Conservation (phyloP, 2,888 invertebrate species). For the Thumatha senex region DNA sequence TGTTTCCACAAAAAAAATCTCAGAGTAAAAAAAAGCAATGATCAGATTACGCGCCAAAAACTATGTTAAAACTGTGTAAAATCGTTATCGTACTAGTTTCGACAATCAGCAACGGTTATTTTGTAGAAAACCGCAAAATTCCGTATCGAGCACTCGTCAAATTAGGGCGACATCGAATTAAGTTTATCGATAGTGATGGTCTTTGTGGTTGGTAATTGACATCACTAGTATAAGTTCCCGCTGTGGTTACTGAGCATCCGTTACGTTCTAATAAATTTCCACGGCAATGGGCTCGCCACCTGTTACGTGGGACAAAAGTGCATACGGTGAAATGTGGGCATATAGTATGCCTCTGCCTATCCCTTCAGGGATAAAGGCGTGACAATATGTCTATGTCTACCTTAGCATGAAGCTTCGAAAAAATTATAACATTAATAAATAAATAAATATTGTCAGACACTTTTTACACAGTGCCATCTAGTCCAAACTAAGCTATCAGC, state of each 20-base stretch:
- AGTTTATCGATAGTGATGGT: conserved; percentile 5
- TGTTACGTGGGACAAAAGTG: too few species aligned
- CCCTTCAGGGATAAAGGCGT: too few species aligned
- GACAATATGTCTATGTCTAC: too few species aligned
- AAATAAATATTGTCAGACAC: too few species aligned
- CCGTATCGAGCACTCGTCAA: conserved; percentile 29
- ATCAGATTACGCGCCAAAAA: not conserved
- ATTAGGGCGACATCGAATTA: conserved; percentile 13
- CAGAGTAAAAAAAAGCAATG: not conserved
- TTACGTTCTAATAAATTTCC: not conserved
- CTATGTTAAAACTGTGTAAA: not conserved
- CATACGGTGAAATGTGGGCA: too few species aligned
- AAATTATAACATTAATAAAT: too few species aligned
- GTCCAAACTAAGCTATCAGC: too few species aligned
- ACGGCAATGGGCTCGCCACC: too few species aligned
- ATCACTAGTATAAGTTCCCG: conserved; percentile 3
- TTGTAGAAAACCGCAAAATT: conserved; percentile 52
- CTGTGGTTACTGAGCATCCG: not conserved
- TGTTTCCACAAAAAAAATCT: too few species aligned
- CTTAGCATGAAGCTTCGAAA: too few species aligned
- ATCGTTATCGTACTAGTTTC: conserved; percentile 24
- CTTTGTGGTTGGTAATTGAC: conserved; percentile 18
- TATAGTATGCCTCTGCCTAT: too few species aligned
- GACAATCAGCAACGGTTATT: conserved; percentile 40
- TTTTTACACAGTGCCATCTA: too few species aligned